phyloP scores from a whole-genome alignment of 1,140 invertebrate species.

The Glossosoma conforme region DNA sequence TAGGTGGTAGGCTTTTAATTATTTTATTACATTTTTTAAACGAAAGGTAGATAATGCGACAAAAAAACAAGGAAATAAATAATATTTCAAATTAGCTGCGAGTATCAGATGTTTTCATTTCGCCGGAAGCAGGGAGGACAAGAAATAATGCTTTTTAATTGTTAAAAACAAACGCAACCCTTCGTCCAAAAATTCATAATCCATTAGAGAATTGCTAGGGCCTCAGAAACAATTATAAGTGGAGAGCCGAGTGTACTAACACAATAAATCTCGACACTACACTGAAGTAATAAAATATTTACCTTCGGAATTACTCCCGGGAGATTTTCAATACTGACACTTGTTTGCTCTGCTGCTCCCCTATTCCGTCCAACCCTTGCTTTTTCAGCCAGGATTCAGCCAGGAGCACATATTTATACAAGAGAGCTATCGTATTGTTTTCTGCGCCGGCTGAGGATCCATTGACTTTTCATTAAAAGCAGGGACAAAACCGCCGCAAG shows the following conservation, averaged over 20 bases:
- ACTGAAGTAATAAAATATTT: slow-evolving; percentile 33
- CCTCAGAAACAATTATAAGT: slow-evolving; percentile 27
- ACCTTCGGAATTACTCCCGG: slow-evolving; percentile 32
- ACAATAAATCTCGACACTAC: slow-evolving; percentile 33
- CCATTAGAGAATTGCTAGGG: slow-evolving; percentile 23
- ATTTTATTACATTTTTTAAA: too few species aligned
- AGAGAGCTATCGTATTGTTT: background rate
- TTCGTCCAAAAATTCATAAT: slow-evolving; percentile 30
- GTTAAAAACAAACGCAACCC: slow-evolving; percentile 20
- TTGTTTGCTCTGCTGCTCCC: slow-evolving; percentile 28
- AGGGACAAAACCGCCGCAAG: slow-evolving; percentile 12
- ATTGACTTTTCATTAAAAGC: slow-evolving; percentile 20
- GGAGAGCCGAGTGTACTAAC: slow-evolving; percentile 24
- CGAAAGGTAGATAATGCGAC: too few species aligned
- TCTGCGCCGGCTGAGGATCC: slow-evolving; percentile 7
- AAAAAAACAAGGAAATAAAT: too few species aligned
- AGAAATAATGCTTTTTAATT: slow-evolving; percentile 30
- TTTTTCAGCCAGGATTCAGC: slow-evolving; percentile 28
- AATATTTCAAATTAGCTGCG: too few species aligned
- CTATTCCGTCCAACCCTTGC: slow-evolving; percentile 28
- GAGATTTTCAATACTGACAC: slow-evolving; percentile 33
- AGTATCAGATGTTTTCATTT: too few species aligned
- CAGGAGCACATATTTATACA: slow-evolving; percentile 22
- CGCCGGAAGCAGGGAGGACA: too few species aligned
- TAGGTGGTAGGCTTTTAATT: too few species aligned